Conservation (phyloP, 2,888 invertebrate genomes). For the Liposcelis brunnea region DNA sequence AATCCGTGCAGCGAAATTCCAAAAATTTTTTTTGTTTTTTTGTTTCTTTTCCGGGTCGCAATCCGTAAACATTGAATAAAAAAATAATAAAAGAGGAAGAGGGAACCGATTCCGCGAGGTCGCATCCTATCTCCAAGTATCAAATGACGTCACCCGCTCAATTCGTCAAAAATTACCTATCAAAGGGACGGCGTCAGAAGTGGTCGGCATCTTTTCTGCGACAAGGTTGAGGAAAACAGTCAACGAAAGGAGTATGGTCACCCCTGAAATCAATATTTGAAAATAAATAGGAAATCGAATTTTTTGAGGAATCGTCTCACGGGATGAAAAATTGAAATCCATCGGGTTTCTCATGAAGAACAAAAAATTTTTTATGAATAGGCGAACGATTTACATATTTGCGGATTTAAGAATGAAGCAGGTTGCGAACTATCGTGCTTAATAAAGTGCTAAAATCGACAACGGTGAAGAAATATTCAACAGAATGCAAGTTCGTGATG, state of each 20-base stretch:
- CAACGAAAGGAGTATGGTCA: conserved; percentile 91
- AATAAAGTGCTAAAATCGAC: too few species aligned
- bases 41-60: background rate
- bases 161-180: conserved; percentile 37
- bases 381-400: conserved; percentile 4
- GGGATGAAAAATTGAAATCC: background rate
- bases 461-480: too few species aligned
- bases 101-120: conserved; percentile 4
- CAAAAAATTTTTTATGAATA: conserved; percentile 2
- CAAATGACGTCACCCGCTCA: conserved; percentile 7
- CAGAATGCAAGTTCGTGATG: too few species aligned
- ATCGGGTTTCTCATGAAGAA: conserved; percentile 1
- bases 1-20: too few species aligned
- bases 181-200: conserved; percentile 81
- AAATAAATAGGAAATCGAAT: conserved; percentile 19
- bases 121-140: conserved; percentile 9
- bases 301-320: conserved; percentile 1
- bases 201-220: conserved; percentile 96
- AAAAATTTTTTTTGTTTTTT: too few species aligned
- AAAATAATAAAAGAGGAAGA: too few species aligned
- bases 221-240: conserved; percentile 98
- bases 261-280: conserved; percentile 41
- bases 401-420: too few species aligned
- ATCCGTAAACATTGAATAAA: too few species aligned
- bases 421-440: too few species aligned